A percentile compares a stretch with the other conserved stretches of the same genome.
Evolutionary conservation across 2,888 invertebrate genomes (phyloP).

Genomic region (Meganola albula): DNA sequence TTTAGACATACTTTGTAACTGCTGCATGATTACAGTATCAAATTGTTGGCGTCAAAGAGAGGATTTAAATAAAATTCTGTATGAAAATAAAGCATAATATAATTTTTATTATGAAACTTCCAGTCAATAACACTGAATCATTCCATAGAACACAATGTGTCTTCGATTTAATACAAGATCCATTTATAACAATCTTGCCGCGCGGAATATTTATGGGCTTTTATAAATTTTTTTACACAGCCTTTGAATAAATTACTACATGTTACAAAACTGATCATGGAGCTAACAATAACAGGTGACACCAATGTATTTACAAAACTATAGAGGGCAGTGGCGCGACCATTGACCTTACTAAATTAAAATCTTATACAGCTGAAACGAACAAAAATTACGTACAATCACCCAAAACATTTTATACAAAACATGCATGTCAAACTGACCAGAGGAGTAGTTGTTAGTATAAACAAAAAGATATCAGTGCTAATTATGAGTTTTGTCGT

Average conservation of each 20-base stretch:
- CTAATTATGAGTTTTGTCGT: too few species aligned
- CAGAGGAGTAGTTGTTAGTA: constrained; percentile 2
- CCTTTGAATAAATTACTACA: constrained; percentile 75
- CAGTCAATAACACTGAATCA: constrained; percentile 76
- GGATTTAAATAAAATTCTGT: constrained; percentile 54
- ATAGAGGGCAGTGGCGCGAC: constrained; percentile 53
- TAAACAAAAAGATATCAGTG: too few species aligned
- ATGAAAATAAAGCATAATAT: constrained; percentile 77
- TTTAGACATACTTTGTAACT: too few species aligned
- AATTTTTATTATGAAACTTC: constrained; percentile 76
- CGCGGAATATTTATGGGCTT: constrained; percentile 60
- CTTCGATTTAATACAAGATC: constrained; percentile 67
- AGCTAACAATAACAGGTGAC: constrained; percentile 64
- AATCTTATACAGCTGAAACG: constrained; percentile 25
- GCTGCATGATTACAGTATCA: too few species aligned
- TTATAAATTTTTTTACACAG: constrained; percentile 71
- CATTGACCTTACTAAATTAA: constrained; percentile 22
- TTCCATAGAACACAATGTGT: constrained; percentile 70
- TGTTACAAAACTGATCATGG: constrained; percentile 73
- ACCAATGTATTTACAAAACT: constrained; percentile 72
- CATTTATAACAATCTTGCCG: constrained; percentile 55
- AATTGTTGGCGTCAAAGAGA: too few species aligned
- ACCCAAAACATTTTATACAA: constrained; percentile 21
- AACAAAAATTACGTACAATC: constrained; percentile 27
- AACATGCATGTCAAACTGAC: constrained; percentile 7